Evolutionary conservation across 2,888 invertebrate genomes (phyloP), one percentile per base, ranked within the genome.

Genomic region (Athripsodes cinereus): DNA sequence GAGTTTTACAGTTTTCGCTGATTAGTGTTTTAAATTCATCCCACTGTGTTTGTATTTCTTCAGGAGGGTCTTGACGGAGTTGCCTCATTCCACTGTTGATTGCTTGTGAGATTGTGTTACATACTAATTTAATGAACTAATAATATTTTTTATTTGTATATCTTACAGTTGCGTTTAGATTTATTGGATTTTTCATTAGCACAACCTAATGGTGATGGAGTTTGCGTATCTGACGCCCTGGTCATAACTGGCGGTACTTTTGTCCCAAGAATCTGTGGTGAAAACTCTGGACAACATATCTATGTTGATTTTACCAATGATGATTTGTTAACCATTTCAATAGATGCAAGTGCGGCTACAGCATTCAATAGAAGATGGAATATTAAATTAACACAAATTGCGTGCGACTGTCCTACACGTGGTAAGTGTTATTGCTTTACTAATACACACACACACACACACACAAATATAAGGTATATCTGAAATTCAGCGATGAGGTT

Each of bases 201-300:
- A 0, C 89, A 88, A 64, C 90, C 92, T 0, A 81, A 85, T 64
- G 85, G 86, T 0, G 83, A 86, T 69, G 90, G 92, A 1, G 74
- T 76, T 52, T 92, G 92, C 67, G 70, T 74, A 13, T 83, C 81
- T 0, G 92, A 93, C 70, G 81, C 84, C 2, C 74, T 93, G 61
- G 80, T 84, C 2, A 77, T 91, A 22, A 80, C 84, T 0, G 88
- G 89, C 0, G 85, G 86, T 1, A 84, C 86, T 0, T 70, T 76
- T 5, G 82, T 88, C 2, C 89, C 88, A 0, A 70, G 75, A 1
- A 81, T 93, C 59, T 93, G 92, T 69, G 92, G 92, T 0, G 88
- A 88, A 69, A 88, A 90, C 70, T 83, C 85, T 1, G 90, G 90
- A 0, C 88, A 91, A 69, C 88, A 88, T 66, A 79, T 90, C 22